phyloP scores from a whole-genome alignment of 2,113 vertebrate species.

The Gadus macrocephalus region DNA sequence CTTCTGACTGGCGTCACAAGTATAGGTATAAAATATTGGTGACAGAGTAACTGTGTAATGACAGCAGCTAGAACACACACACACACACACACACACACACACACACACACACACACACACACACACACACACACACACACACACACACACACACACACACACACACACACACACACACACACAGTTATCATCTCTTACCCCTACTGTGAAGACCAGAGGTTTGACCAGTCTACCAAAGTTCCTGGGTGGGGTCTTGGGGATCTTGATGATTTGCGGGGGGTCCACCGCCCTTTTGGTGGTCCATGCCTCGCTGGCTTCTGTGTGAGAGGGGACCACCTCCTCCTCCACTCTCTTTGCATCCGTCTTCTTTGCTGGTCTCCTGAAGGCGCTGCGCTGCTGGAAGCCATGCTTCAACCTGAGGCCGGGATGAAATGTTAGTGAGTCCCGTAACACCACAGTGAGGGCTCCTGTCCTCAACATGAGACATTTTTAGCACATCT shows the following conservation, averaged over 20 bases:
- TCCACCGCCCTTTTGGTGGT: conserved; percentile 41
- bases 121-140: no score
- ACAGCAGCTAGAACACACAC: neutral
- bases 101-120: neutral
- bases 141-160: no score
- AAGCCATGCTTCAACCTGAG: conserved; percentile 65
- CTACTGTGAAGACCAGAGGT: conserved; percentile 84
- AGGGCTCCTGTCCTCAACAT: no score
- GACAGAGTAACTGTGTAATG: no score
- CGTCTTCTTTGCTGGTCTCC: conserved; percentile 70
- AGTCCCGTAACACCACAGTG: neutral
- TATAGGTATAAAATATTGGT: no score
- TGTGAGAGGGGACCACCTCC: conserved; percentile 33
- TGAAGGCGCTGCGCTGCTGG: conserved; percentile 78
- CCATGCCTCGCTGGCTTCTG: conserved; percentile 30
- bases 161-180: no score
- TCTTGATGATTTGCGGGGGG: conserved; percentile 26
- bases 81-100: no score
- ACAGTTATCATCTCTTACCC: conserved; percentile 71
- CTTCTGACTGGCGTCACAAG: no score
- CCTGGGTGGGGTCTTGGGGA: conserved; percentile 46
- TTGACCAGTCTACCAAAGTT: conserved; percentile 72
- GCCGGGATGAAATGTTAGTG: conserved; percentile 10
- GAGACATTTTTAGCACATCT: no score
- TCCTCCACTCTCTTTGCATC: conserved; percentile 66